Evolutionary conservation across 2,113 vertebrate genomes (phyloP), one percentile per base, ranked within the genome.

Genomic region (Chloebia gouldiae): DNA sequence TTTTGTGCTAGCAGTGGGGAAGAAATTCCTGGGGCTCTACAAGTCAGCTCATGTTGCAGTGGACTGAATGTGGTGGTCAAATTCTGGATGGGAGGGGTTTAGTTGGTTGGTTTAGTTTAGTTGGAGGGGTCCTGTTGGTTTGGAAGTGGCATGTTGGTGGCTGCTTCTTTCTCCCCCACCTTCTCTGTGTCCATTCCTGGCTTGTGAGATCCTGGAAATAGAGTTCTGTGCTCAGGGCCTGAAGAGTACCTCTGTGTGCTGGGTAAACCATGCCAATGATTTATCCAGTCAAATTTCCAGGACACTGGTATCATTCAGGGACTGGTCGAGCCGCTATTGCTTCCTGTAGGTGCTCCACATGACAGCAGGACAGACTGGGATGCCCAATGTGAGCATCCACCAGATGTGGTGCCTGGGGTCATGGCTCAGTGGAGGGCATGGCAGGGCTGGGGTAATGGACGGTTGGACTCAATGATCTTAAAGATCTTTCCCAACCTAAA

Each of bases 361-460:
- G n/a, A 7, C 50, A 84, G 65, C 81, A 77, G 65, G 60, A 51
- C 10, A 79, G 66, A 30, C 45, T 45, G 56, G 59, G 76, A 61
- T 10, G 11, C 11, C 61, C 56, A 33, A 0, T 2, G 0, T 12
- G 27, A 89, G 40, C 30, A 19, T 27, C 40, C 30, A 10, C 5
- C 47, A 82, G 35, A 35, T 54, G 66, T 37, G 24, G 2, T 51
- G 25, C 27, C 6, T n/a, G 54, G 40, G 61, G 25, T 22, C 17
- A 2, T 27, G 70, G 25, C 35, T 27, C 10, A 54, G 47, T 40
- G 30, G 30, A 71, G 54, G 54, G 24, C 9, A 1, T 56, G 35
- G 75, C 60, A 68, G 82, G 33, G 42, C 42, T 81, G 56, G 63
- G 35, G 30, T 56, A 39, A 57, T 22, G 28, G 25, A 22, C 0